Base-by-base conservation (phyloP, 2,797 vertebrate genomes). In the Dryobates pubescens region DNA sequence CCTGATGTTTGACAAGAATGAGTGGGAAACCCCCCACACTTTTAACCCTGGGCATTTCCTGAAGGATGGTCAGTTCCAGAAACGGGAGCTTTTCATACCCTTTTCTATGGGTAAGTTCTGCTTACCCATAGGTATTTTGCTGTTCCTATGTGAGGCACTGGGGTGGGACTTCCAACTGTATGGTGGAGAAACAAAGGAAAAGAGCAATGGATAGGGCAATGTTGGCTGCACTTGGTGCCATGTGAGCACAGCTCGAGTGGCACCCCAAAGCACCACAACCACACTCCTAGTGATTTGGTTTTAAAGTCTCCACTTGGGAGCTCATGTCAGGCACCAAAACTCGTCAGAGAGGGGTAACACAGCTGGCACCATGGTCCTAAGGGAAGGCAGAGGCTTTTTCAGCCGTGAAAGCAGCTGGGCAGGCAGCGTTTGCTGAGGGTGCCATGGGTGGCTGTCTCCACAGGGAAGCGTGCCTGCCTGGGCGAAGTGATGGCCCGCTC, bases 31-130 rank as follows among this genome's bases (percentile, higher is more conserved):
- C 9, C 98, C 98, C 0, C n/a, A 98, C 47, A 70, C 47, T 4
- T 99, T 99, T 89, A 98, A 99, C 92, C 98, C 98, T 0, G 95
- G 83, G 69, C 98, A 99, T 95, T 99, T 99, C 90, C 96, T 99
- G 58, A 97, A 99, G 80, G 96, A 98, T 1, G 98, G 98, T 17
- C 97, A 96, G 82, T 98, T 99, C 95, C 92, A 96, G 82, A 98
- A 96, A 92, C 97, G 90, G 2, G 98, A 98, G 1, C 81, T 94
- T 9, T 99, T 99, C 74, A 4, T 98, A 43, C 98, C 98, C 19
- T 99, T 99, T 94, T 99, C 98, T 79, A 32, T 96, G 69, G 98
- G 98, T 99, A 95, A 98, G 72, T 20, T 56, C 14, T 32, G 4
- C 16, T 38, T 27, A 13, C 36, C 36, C 36, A 36, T 36, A 36